phyloP scores from a whole-genome alignment of 2,113 vertebrate species.

The Stigmatopora argus region DNA sequence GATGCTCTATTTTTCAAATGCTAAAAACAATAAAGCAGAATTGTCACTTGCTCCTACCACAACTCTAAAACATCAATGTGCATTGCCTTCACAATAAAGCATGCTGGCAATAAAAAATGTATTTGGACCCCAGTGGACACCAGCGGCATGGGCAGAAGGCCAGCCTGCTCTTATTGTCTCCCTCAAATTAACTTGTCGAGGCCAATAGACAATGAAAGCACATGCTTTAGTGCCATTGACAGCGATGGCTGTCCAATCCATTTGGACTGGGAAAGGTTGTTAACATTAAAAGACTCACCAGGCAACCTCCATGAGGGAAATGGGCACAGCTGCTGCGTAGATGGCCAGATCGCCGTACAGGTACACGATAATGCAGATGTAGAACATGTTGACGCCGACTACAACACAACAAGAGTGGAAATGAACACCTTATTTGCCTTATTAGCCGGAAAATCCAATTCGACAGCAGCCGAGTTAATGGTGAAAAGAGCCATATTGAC shows the following conservation, averaged over 20 bases:
- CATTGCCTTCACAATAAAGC: slow-evolving; percentile 33
- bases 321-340: slow-evolving; percentile 92
- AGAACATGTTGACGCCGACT: slow-evolving; percentile 98
- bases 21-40: background rate
- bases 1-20: background rate
- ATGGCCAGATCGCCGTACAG: slow-evolving; percentile 97
- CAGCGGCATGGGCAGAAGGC: slow-evolving; percentile 12
- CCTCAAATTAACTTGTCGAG: too few relatives aligned
- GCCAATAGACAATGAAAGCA: too few relatives aligned
- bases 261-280: too few relatives aligned
- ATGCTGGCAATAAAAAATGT: slow-evolving; percentile 56
- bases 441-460: background rate
- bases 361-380: slow-evolving; percentile 96
- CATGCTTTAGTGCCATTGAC: too few relatives aligned
- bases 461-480: background rate
- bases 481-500: background rate
- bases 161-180: slow-evolving; percentile 43
- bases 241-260: too few relatives aligned
- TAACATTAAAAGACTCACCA: slow-evolving; percentile 76
- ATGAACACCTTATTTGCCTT: background rate
- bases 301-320: slow-evolving; percentile 93
- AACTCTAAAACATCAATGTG: slow-evolving; percentile 6
- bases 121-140: slow-evolving; percentile 41
- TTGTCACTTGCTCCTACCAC: slow-evolving; percentile 7
- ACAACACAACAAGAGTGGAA: slow-evolving; percentile 38